Evolutionary conservation across 2,888 invertebrate species (phyloP).

Genomic region (Tuberolachnus salignus): DNA sequence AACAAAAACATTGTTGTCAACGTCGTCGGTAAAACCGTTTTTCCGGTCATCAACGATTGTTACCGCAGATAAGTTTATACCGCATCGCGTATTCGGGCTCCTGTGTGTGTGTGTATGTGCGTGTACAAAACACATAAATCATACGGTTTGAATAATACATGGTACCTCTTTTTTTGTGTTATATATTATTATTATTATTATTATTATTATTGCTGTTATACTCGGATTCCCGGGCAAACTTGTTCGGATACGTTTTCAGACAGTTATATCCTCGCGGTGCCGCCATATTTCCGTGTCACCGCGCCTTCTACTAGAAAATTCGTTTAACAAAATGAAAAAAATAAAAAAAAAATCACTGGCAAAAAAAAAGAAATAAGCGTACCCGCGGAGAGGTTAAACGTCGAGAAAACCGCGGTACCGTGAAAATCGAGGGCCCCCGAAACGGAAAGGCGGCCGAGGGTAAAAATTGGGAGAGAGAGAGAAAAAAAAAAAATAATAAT

Average conservation of each 20-base stretch:
- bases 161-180: constrained; percentile 22
- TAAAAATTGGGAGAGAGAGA: no score
- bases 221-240: background rate
- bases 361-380: background rate
- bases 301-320: constrained; percentile 24
- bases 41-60: constrained; percentile 52
- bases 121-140: constrained; percentile 34
- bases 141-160: constrained; percentile 50
- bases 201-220: constrained; percentile 6
- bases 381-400: background rate
- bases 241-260: constrained; percentile 40
- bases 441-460: no score
- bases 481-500: no score
- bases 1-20: constrained; percentile 52
- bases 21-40: constrained; percentile 49
- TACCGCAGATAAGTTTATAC: constrained; percentile 44
- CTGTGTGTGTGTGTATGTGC: background rate
- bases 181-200: no score
- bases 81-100: background rate
- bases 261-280: constrained; percentile 17
- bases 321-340: constrained; percentile 31
- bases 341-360: background rate
- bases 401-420: no score
- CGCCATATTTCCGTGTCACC: constrained; percentile 41
- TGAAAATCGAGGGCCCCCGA: no score